phyloP scores from a whole-genome alignment of 2,888 invertebrate genomes.

The Isotomurus palustris region DNA sequence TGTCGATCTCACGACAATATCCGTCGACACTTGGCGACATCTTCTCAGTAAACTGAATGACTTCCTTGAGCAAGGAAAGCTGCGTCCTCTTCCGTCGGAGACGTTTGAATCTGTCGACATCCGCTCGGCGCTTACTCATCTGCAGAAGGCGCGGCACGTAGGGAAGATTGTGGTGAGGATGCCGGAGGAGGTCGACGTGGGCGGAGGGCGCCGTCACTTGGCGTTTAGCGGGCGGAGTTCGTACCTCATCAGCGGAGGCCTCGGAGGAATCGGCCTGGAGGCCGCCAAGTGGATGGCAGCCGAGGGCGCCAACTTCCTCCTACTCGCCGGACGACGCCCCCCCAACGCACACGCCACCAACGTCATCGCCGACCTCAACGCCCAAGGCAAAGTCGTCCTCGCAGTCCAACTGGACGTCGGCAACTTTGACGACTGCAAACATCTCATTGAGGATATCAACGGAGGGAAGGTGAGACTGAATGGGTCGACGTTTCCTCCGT shows the following conservation, averaged over 20 bases:
- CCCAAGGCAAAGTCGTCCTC: background rate
- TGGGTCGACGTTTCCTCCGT: too few species aligned
- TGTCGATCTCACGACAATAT: constrained; percentile 15
- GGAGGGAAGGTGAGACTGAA: constrained; percentile 12
- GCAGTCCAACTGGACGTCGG: background rate
- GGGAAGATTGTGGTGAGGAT: constrained; percentile 28
- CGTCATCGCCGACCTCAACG: background rate
- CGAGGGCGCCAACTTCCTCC: constrained; percentile 5
- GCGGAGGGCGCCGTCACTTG: background rate
- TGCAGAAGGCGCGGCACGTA: constrained; percentile 31
- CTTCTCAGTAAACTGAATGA: constrained; percentile 8
- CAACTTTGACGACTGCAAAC: background rate
- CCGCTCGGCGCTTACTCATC: constrained; percentile 20
- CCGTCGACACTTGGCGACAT: background rate
- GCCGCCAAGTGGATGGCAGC: constrained; percentile 19
- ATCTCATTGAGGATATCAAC: constrained; percentile 14
- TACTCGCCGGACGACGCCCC: background rate
- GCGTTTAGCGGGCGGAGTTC: constrained; percentile 12
- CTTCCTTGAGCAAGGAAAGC: background rate
- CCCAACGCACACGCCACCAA: background rate
- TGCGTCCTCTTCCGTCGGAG: constrained; percentile 22
- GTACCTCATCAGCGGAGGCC: constrained; percentile 21
- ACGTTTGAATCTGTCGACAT: constrained; percentile 21
- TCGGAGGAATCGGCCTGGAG: constrained; percentile 21
- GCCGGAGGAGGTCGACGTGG: constrained; percentile 12